Evolutionary conservation across 2,888 invertebrate genomes (phyloP).

Genomic region (Antheraea yamamai): DNA sequence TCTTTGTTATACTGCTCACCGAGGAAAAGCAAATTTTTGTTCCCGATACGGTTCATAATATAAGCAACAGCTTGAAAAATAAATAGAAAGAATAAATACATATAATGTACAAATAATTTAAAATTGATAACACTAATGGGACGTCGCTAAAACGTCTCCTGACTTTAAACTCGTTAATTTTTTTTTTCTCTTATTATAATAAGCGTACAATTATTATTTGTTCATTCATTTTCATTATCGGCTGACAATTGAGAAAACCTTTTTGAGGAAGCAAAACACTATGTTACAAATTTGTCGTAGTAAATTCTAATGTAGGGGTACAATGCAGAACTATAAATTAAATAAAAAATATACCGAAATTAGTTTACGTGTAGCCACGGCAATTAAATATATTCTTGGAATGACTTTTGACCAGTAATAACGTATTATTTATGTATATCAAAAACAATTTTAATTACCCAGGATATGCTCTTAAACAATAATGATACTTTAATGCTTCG

Average conservation of each 20-base stretch:
- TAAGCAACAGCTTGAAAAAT: slow-evolving; percentile 1
- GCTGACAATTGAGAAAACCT: not conserved
- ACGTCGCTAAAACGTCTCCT: too few relatives aligned
- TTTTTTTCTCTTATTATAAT: too few relatives aligned
- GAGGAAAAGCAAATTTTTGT: slow-evolving; percentile 9
- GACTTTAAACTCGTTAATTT: too few relatives aligned
- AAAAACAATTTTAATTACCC: too few relatives aligned
- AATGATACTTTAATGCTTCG: not conserved
- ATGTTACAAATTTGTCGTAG: not conserved
- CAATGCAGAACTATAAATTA: not conserved
- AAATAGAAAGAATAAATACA: not conserved
- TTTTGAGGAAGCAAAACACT: not conserved
- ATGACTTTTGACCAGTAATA: not conserved
- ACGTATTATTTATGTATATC: too few relatives aligned
- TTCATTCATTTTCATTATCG: not conserved
- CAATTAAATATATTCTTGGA: not conserved
- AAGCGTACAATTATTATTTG: too few relatives aligned
- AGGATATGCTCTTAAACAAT: too few relatives aligned
- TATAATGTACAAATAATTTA: not conserved
- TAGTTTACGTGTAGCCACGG: not conserved
- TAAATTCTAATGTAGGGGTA: not conserved
- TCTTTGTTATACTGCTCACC: slow-evolving; percentile 18
- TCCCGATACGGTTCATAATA: slow-evolving; percentile 14
- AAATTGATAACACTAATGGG: too few relatives aligned
- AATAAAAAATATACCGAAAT: not conserved